These are phyloP conservation scores for Vireo altiloquus DNA, from an alignment of 2,113 vertebrate genomes.

Conservation along the genomic window DNA sequence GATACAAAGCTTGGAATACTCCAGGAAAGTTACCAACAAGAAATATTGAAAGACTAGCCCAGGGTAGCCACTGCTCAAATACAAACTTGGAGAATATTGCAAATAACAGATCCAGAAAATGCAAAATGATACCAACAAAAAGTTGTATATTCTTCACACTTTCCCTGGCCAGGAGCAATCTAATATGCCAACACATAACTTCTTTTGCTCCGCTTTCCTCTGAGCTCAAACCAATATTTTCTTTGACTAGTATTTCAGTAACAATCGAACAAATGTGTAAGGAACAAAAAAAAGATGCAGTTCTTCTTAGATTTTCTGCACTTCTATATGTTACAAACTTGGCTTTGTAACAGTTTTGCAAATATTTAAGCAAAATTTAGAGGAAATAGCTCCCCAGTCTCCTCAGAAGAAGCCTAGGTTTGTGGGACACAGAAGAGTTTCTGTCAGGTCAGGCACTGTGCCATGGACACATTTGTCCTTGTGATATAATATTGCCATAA, in stretches of 20 bases:
- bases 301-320: neutral
- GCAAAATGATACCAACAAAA: neutral
- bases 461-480: neutral
- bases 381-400: neutral
- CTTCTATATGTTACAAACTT: neutral
- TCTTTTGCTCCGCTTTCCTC: neutral
- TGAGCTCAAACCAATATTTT: neutral
- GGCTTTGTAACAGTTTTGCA: neutral
- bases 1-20: neutral
- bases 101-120: neutral
- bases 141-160: neutral
- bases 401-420: neutral
- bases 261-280: neutral
- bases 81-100: neutral
- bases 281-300: fast-evolving
- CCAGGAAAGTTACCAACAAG: neutral
- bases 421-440: neutral
- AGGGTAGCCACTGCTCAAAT: neutral
- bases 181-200: fast-evolving
- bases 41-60: neutral
- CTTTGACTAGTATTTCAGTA: neutral
- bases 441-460: neutral
- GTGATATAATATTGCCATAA: neutral
- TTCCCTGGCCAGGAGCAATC: neutral
- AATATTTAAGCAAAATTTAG: neutral